A percentile compares a stretch with the other conserved stretches of the same genome.
Evolutionary conservation across 1,140 invertebrate genomes (phyloP).

Genomic region (Neotoxoptera formosana): DNA sequence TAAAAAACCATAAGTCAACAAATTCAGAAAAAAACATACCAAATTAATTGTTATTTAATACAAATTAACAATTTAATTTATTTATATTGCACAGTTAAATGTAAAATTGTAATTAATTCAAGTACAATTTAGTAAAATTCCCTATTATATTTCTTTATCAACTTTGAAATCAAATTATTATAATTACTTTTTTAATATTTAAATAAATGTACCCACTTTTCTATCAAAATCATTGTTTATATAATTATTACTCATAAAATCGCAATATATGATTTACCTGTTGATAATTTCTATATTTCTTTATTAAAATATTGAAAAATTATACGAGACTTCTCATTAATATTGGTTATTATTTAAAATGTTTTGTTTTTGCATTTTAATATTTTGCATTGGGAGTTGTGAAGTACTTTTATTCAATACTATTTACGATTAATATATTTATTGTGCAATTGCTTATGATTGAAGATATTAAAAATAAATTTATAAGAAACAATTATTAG

Average conservation of each 20-base stretch:
- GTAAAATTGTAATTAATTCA: not conserved
- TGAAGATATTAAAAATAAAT: not conserved
- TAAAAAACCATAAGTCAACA: not conserved
- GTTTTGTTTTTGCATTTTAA: not conserved
- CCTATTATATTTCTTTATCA: not conserved
- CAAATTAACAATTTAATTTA: not conserved
- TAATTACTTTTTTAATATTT: not conserved
- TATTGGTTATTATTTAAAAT: not conserved
- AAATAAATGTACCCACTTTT: not conserved
- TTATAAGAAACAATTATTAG: not conserved
- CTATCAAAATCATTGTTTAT: not conserved
- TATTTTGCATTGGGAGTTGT: not conserved
- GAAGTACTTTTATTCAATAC: not conserved
- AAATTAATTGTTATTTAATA: not conserved
- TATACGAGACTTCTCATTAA: not conserved
- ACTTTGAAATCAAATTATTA: constrained; percentile 25
- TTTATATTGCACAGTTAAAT: not conserved
- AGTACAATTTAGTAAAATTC: not conserved
- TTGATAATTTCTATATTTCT: not conserved
- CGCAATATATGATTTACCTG: not conserved
- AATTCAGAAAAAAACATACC: not conserved
- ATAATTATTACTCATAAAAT: not conserved
- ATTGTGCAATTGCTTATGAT: not conserved
- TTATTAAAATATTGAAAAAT: not conserved
- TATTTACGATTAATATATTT: not conserved